A percentile compares a stretch with the other conserved stretches of the same genome.
These are phyloP conservation scores for Noctilio leporinus DNA, from an alignment of 2,113 vertebrate species.

Conservation along the genomic window DNA sequence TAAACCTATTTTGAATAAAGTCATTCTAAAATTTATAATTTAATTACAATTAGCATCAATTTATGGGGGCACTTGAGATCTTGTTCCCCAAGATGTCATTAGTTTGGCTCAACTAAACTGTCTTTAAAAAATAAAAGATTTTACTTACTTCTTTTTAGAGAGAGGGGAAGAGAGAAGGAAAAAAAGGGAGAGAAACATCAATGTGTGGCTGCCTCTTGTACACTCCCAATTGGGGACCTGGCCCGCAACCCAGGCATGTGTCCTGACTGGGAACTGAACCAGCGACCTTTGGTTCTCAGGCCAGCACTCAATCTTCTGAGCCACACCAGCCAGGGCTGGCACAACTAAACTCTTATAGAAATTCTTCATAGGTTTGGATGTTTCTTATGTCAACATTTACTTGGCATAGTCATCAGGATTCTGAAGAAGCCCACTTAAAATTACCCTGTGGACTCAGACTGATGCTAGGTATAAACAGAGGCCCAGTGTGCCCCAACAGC, in stretches of 20 bases:
- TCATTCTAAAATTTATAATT: neutral
- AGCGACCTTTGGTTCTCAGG: too few species aligned
- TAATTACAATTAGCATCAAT: slow-evolving; percentile 12
- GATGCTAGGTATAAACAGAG: neutral
- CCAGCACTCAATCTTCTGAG: too few species aligned
- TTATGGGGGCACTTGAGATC: neutral
- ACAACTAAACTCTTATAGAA: neutral
- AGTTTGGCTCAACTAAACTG: neutral
- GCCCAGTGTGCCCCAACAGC: neutral
- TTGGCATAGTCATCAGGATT: neutral
- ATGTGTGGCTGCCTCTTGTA: too few species aligned
- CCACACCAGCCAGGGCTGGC: too few species aligned
- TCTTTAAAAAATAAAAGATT: too few species aligned
- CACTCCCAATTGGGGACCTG: too few species aligned
- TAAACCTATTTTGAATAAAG: neutral
- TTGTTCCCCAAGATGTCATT: neutral
- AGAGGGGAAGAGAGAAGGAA: too few species aligned
- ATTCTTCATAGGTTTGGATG: neutral
- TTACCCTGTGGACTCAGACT: neutral
- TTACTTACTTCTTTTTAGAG: too few species aligned
- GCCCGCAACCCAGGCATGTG: too few species aligned
- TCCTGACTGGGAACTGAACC: too few species aligned
- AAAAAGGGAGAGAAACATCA: too few species aligned
- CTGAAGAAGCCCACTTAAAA: neutral
- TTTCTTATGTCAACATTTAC: neutral